Evolutionary conservation across 2,113 vertebrate species (phyloP).

Genomic region (Petromus typicus): DNA sequence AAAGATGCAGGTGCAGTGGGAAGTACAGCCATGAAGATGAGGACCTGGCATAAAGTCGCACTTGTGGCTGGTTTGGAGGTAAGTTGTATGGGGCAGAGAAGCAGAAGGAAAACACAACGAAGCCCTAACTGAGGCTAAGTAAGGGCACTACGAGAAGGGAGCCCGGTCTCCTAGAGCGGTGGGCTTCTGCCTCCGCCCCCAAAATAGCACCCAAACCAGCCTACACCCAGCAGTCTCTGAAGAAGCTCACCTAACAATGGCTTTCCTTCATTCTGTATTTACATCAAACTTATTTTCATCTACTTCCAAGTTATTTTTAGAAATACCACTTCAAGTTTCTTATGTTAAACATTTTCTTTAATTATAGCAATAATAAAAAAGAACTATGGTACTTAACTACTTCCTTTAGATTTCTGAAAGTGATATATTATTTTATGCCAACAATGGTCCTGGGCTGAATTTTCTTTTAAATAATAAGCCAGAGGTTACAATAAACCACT

Average conservation of each 20-base stretch:
- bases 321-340: not conserved
- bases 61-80: not conserved
- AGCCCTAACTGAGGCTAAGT: not conserved
- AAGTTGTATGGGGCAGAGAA: not conserved
- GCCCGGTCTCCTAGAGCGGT: accelerated
- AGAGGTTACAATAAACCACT: not conserved
- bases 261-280: not conserved
- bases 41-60: not conserved
- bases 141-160: accelerated
- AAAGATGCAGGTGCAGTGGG: not conserved
- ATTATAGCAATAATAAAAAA: not conserved
- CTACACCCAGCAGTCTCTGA: accelerated
- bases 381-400: not conserved
- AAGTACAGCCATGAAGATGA: not conserved
- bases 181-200: too few species aligned
- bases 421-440: not conserved
- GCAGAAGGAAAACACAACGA: not conserved
- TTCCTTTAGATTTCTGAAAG: not conserved
- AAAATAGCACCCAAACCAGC: too few species aligned
- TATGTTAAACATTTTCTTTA: not conserved
- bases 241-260: not conserved
- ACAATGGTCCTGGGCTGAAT: not conserved
- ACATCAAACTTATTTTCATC: not conserved
- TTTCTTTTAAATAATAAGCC: not conserved
- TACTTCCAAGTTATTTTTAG: not conserved